Evolutionary conservation across 2,113 vertebrate species (phyloP), one percentile per base, ranked within the genome.

Genomic region (Syngnathoides biaculeatus): DNA sequence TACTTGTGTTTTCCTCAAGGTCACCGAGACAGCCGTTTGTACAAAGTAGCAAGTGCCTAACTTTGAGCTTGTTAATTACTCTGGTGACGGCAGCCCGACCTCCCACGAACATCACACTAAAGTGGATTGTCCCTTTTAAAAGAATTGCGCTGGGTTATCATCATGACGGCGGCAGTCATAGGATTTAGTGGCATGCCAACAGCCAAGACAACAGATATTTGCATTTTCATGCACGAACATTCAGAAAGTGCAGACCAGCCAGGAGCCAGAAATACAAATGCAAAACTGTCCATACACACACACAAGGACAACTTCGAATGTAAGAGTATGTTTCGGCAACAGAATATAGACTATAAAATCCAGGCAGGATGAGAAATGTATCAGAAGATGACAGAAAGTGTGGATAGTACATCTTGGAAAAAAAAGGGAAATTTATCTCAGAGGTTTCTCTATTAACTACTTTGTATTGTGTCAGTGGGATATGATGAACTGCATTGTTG

Each of bases 261-360:
- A n/a, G n/a, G n/a, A n/a, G n/a, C n/a, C n/a, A 35, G 22, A 67
- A 22, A 38, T 56, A 67, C 27, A 52, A 11, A 47, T 67, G 63
- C 45, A 79, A 75, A 77, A 64, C 61, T 47, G 22, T 52, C 26
- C 61, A 67, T 69, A 71, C 39, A 72, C 38, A 20, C 9, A 8
- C 19, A 40, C 2, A 22, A 63, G 63, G 9, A 56, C 30, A 64
- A 58, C 56, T 57, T n/a, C 58, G 69, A 61, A 45, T 22, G 24
- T 60, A 38, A 77, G 64, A 80, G 55, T 64, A 14, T 53, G 68
- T 66, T 65, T 62, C 67, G 72, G 68, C 2, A 62, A 83, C 80
- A 77, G 74, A 78, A 65, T 73, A 57, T 64, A 76, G 62, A 79
- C 86, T 76, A 77, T 90, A 88, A 89, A 89, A 90, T 86, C 83